phyloP scores from a whole-genome alignment of 2,888 invertebrate species.

The Gymnocheta viridis region DNA sequence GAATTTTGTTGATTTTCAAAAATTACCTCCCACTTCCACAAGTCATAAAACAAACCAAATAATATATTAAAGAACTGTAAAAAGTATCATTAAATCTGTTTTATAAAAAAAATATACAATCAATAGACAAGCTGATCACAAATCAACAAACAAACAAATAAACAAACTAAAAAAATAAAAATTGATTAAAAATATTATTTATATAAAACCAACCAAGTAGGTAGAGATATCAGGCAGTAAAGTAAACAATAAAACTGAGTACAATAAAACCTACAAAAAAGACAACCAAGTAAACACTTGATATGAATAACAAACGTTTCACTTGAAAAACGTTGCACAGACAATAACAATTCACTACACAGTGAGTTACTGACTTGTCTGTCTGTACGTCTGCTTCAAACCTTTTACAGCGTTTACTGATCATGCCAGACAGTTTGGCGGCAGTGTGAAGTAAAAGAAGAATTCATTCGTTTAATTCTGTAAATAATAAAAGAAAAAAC shows the following conservation, averaged over 20 bases:
- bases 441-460: constrained; percentile 5
- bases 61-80: constrained; percentile 2
- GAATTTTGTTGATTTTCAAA: background rate
- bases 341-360: constrained; percentile 1
- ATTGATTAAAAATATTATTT: constrained; percentile 26
- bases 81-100: constrained; percentile 22
- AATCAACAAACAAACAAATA: constrained; percentile 24
- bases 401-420: constrained; percentile 37
- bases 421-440: constrained; percentile 65
- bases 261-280: constrained; percentile 12
- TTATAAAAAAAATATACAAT: constrained; percentile 17
- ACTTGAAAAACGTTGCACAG: background rate
- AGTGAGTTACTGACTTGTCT: background rate
- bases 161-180: constrained; percentile 12
- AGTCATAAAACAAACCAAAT: constrained; percentile 11
- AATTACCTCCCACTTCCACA: constrained; percentile 34
- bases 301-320: constrained; percentile 57
- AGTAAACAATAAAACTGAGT: constrained; percentile 31
- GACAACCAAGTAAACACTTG: constrained; percentile 48
- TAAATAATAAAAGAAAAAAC: background rate
- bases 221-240: constrained; percentile 4
- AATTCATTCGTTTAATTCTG: constrained; percentile 33
- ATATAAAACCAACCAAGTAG: background rate
- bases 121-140: constrained; percentile 12
- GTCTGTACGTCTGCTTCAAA: constrained; percentile 14